Conservation (phyloP, 1,140 invertebrate genomes). For the Tetramorium simillimum region DNA sequence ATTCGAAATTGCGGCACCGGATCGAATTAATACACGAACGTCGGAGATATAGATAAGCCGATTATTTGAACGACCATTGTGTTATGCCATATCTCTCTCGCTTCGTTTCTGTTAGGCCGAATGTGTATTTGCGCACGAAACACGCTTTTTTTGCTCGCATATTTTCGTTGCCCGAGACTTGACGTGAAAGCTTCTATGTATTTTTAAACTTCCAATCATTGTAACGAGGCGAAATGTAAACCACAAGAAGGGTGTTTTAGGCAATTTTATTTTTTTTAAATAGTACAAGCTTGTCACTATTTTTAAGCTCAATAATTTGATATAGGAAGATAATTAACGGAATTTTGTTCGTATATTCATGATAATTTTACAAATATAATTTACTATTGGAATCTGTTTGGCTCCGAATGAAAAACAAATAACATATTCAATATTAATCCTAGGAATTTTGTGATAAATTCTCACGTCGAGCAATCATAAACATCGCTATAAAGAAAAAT, state of each 20-base stretch:
- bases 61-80: constrained; percentile 30
- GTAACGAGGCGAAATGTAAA: not conserved
- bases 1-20: not conserved
- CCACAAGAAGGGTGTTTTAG: not conserved
- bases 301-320: not conserved
- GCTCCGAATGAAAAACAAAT: not conserved
- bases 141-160: not conserved
- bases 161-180: not conserved
- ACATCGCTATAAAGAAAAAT: not conserved
- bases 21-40: constrained; percentile 25
- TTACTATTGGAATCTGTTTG: not conserved
- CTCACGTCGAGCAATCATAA: not conserved
- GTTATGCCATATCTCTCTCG: constrained; percentile 16
- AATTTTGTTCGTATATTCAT: not conserved
- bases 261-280: not conserved
- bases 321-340: not conserved
- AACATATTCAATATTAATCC: not conserved
- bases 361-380: not conserved
- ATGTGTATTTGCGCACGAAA: not conserved
- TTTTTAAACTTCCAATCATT: not conserved
- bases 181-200: not conserved
- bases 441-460: constrained; percentile 2
- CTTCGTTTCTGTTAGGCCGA: not conserved
- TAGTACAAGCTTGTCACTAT: not conserved
- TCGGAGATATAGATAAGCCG: not conserved